Percentiles rank a stretch among this genome's conserved stretches.
These are phyloP conservation scores for Entomyzon cyanotis DNA, from an alignment of 2,113 vertebrate genomes.

Conservation along the genomic window DNA sequence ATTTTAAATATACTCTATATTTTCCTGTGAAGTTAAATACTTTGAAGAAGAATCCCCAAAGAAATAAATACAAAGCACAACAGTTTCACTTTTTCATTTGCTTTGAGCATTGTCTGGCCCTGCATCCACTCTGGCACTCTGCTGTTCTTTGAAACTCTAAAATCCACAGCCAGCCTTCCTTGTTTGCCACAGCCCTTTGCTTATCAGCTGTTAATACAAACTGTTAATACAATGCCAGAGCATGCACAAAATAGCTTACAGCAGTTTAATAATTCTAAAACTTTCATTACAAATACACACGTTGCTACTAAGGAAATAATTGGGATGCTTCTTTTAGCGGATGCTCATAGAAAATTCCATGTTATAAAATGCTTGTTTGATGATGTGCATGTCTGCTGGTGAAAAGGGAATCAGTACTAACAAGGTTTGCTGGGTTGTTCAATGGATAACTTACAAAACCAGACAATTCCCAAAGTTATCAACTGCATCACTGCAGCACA, in stretches of 20 bases:
- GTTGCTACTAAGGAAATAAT: background rate
- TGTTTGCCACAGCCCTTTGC: background rate
- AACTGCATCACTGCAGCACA: background rate
- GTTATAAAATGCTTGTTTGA: background rate
- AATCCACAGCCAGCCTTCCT: background rate
- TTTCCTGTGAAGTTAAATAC: constrained; percentile 38
- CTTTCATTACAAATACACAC: background rate
- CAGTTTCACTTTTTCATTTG: background rate
- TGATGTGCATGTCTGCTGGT: background rate
- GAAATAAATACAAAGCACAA: constrained; percentile 51
- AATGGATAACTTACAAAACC: background rate
- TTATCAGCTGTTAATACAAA: background rate
- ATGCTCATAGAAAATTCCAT: background rate
- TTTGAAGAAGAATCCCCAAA: constrained; percentile 9
- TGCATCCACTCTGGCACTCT: background rate
- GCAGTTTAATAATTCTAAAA: background rate
- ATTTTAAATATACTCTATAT: constrained; percentile 22
- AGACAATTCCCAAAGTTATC: constrained; percentile 18
- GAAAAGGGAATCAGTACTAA: constrained; percentile 10
- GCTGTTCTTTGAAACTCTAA: background rate
- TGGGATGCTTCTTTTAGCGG: background rate
- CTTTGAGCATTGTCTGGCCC: constrained; percentile 38
- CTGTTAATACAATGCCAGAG: background rate
- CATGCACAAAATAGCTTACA: background rate
- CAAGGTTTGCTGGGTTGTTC: background rate